Evolutionary conservation across 2,113 vertebrate genomes (phyloP).

Genomic region (Caranx ignobilis): DNA sequence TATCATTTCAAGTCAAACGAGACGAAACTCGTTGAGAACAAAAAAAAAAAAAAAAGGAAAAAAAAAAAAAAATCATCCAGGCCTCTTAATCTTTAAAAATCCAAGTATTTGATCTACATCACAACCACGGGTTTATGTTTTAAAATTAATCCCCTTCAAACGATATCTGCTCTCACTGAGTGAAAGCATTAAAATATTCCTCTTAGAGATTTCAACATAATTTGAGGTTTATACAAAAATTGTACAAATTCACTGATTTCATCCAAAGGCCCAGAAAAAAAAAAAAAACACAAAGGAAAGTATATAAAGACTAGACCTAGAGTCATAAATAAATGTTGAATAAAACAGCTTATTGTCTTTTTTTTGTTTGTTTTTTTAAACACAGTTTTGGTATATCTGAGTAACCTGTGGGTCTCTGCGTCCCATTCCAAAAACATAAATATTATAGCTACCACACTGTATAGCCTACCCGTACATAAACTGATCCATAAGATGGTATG

Average conservation of each 20-base stretch:
- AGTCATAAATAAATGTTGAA: conserved; percentile 78
- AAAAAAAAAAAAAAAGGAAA: not conserved
- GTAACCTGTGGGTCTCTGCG: conserved; percentile 57
- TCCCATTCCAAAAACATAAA: conserved; percentile 74
- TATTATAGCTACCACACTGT: conserved; percentile 71
- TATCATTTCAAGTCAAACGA: conserved; percentile 70
- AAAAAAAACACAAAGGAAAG: conserved; percentile 39
- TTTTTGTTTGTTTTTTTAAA: conserved; percentile 35
- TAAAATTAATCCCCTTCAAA: conserved; percentile 38
- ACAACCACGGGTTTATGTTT: conserved; percentile 18
- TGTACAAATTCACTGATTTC: conserved; percentile 42
- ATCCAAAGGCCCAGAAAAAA: conserved; percentile 31
- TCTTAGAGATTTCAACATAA: conserved; percentile 37
- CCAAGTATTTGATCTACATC: conserved; percentile 29
- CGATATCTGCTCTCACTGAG: conserved; percentile 24
- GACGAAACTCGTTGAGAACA: conserved; percentile 27
- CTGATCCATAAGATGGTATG: conserved; percentile 65
- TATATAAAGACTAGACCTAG: conserved; percentile 50
- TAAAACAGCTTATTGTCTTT: conserved; percentile 77
- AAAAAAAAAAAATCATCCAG: conserved; percentile 5
- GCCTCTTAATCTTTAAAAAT: conserved; percentile 31
- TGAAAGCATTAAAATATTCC: conserved; percentile 32
- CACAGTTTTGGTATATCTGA: conserved; percentile 77
- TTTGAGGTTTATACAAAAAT: conserved; percentile 51
- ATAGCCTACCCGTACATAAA: conserved; percentile 77